Conservation (phyloP, 2,113 vertebrate genomes). For the Hiodon alosoides region DNA sequence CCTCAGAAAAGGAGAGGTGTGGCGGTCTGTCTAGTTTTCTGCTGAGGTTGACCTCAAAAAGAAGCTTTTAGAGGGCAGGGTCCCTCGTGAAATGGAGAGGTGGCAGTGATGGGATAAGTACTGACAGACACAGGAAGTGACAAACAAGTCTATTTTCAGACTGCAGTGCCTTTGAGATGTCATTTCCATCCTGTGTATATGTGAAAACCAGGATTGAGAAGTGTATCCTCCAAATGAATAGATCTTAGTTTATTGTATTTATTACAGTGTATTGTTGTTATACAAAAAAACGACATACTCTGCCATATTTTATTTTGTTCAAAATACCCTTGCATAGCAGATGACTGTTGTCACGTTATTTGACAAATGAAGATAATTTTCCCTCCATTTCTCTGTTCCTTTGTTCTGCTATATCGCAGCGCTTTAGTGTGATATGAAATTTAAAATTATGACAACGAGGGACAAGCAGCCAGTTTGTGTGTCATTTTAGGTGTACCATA, state of each 20-base stretch:
- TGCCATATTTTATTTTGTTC: too few species aligned
- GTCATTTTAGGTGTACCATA: neutral
- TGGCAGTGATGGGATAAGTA: neutral
- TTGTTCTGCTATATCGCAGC: neutral
- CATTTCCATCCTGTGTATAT: neutral
- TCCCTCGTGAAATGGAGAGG: neutral
- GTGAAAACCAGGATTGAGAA: neutral
- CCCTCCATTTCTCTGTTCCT: too few species aligned
- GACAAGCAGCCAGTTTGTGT: neutral
- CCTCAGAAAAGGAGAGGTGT: neutral
- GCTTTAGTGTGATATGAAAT: neutral
- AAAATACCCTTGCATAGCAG: too few species aligned
- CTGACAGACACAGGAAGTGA: constrained; percentile 1
- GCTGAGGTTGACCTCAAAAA: neutral
- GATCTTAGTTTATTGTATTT: too few species aligned
- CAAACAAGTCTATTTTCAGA: neutral
- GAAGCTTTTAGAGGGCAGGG: neutral
- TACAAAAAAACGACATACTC: too few species aligned
- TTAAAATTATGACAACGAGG: neutral
- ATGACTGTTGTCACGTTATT: too few species aligned
- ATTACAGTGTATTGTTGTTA: too few species aligned
- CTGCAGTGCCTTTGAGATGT: neutral
- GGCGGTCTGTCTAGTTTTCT: neutral
- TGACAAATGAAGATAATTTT: too few species aligned
- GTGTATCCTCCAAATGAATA: too few species aligned